phyloP scores from a whole-genome alignment of 2,113 vertebrate species.

The Athene noctua region DNA sequence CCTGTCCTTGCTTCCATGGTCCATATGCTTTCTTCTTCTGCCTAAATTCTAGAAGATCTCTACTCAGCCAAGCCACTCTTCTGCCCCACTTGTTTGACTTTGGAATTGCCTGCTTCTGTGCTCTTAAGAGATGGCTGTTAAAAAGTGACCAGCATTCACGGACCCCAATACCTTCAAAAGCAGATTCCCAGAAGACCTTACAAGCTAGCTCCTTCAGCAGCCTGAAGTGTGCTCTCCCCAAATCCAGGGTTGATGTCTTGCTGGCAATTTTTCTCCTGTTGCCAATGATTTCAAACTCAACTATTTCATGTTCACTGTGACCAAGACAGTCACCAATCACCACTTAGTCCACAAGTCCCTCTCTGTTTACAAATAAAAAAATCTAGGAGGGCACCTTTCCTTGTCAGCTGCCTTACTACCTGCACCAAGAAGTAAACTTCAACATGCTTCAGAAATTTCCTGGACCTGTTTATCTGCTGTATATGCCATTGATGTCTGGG shows the following conservation, averaged over 20 bases:
- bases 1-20: background rate
- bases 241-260: background rate
- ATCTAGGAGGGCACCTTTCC: background rate
- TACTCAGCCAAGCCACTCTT: background rate
- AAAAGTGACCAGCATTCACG: background rate
- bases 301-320: background rate
- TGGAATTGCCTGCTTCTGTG: background rate
- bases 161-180: background rate
- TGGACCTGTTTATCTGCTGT: background rate
- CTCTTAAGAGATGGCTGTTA: background rate
- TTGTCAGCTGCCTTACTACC: background rate
- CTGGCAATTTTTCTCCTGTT: background rate
- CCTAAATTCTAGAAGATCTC: background rate
- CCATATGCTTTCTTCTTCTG: background rate
- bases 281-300: background rate
- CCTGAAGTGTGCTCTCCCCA: background rate
- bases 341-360: fast-evolving
- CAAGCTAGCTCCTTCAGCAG: background rate
- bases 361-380: background rate
- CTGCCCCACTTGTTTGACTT: background rate
- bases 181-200: background rate
- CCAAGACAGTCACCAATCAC: background rate
- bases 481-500: background rate
- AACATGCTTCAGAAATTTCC: background rate
- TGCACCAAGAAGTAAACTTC: background rate